phyloP scores from a whole-genome alignment of 2,113 vertebrate genomes.

The Onychorhynchus coronatus region DNA sequence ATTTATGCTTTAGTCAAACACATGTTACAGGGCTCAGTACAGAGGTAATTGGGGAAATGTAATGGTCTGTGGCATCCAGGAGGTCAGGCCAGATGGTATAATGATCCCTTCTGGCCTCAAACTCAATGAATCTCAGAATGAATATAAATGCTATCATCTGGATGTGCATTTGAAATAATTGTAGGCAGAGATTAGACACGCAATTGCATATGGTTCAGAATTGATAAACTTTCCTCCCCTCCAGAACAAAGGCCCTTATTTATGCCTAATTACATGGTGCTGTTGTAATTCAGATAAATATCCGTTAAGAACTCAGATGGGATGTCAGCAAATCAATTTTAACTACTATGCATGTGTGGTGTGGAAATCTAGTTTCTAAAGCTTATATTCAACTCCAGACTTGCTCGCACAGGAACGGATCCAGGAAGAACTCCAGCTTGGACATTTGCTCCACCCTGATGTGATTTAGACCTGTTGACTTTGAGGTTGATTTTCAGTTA shows the following conservation, averaged over 20 bases:
- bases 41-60: slow-evolving; percentile 55
- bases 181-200: slow-evolving; percentile 55
- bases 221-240: slow-evolving; percentile 32
- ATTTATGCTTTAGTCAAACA: slow-evolving; percentile 51
- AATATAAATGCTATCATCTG: slow-evolving; percentile 55
- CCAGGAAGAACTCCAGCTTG: not conserved
- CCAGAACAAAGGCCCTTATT: slow-evolving; percentile 32
- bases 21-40: slow-evolving; percentile 17
- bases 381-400: not conserved
- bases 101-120: slow-evolving; percentile 57
- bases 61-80: slow-evolving; percentile 59
- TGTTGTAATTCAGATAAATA: slow-evolving; percentile 41
- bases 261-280: slow-evolving; percentile 9
- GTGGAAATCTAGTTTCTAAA: not conserved
- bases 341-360: not conserved
- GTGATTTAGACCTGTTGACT: not conserved
- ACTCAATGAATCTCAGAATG: slow-evolving; percentile 45
- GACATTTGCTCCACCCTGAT: not conserved
- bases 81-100: slow-evolving; percentile 65
- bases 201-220: slow-evolving; percentile 48
- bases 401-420: not conserved
- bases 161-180: slow-evolving; percentile 52
- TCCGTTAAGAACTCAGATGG: not conserved
- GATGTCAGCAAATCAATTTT: slow-evolving; percentile 16
- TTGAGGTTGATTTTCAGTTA: not conserved